These are phyloP conservation scores for Synanthedon tipuliformis DNA, from an alignment of 2,888 invertebrate species.

Conservation along the genomic window DNA sequence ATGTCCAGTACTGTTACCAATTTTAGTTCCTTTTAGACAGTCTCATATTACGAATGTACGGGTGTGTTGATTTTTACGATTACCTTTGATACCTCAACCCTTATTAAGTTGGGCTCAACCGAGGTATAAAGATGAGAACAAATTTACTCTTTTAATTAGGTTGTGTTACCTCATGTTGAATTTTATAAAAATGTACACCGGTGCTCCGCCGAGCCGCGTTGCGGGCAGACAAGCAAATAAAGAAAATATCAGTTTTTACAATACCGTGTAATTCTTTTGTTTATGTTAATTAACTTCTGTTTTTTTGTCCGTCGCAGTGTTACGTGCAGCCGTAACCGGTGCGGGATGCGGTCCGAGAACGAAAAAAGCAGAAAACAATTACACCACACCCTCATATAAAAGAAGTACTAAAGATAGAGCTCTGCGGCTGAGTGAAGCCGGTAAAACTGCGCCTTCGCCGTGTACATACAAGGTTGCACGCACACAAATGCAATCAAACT, in stretches of 20 bases:
- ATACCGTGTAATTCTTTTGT: constrained; percentile 26
- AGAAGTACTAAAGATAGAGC: too few species aligned
- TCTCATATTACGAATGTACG: too few species aligned
- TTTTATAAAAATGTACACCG: neutral
- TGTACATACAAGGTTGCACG: too few species aligned
- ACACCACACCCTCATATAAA: constrained; percentile 11
- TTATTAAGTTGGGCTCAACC: neutral
- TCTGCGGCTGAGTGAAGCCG: too few species aligned
- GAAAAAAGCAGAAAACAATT: constrained; percentile 38
- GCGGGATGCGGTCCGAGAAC: constrained; percentile 12
- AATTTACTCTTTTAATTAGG: neutral
- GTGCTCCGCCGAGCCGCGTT: constrained; percentile 3
- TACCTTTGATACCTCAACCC: neutral
- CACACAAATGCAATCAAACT: too few species aligned
- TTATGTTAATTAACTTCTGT: constrained; percentile 44
- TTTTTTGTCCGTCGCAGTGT: constrained; percentile 12
- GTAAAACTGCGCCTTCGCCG: too few species aligned
- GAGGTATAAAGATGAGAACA: neutral
- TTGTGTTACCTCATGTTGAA: constrained; percentile 5
- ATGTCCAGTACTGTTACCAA: too few species aligned
- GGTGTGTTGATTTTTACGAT: neutral
- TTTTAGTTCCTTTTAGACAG: too few species aligned
- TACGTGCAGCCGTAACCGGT: neutral
- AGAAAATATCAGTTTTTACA: constrained; percentile 13
- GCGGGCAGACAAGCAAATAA: constrained; percentile 13